phyloP scores from a whole-genome alignment of 2,797 vertebrate species.

The Dendrocincla fuliginosa region DNA sequence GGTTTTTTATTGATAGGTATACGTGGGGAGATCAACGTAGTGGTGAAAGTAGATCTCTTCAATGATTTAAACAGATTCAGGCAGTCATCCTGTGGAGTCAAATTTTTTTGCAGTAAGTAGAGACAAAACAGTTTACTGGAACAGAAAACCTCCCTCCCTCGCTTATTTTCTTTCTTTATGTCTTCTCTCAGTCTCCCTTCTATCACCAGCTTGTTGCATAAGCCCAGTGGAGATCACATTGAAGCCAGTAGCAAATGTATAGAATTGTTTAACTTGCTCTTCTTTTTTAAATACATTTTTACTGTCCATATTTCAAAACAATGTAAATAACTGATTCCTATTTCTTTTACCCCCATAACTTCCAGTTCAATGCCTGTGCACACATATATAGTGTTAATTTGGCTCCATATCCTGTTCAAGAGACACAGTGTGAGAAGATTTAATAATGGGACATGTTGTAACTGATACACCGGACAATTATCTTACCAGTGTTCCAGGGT shows the following conservation, averaged over 20 bases:
- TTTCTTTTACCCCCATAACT: background rate
- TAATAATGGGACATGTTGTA: background rate
- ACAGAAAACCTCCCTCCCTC: rapidly evolving
- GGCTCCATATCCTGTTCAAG: background rate
- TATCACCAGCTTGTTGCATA: background rate
- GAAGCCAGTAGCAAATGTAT: background rate
- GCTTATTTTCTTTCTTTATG: background rate
- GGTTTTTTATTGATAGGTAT: constrained; percentile 82
- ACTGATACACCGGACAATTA: background rate
- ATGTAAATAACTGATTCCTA: background rate
- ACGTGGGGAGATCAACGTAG: constrained; percentile 94
- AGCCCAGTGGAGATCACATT: background rate
- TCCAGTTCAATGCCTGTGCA: background rate
- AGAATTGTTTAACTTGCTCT: background rate
- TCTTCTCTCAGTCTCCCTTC: background rate
- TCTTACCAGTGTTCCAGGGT: background rate
- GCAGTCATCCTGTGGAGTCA: constrained; percentile 97
- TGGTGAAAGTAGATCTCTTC: constrained; percentile 98
- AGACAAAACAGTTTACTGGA: background rate
- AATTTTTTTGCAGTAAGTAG: constrained; percentile 98
- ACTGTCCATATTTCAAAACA: background rate
- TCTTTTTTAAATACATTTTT: background rate
- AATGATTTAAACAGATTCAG: constrained; percentile 97
- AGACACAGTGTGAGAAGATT: background rate
- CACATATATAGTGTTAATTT: rapidly evolving